A percentile compares a stretch with the other conserved stretches of the same genome.
phyloP scores from a whole-genome alignment of 2,113 vertebrate species.

The Danionella cerebrum region DNA sequence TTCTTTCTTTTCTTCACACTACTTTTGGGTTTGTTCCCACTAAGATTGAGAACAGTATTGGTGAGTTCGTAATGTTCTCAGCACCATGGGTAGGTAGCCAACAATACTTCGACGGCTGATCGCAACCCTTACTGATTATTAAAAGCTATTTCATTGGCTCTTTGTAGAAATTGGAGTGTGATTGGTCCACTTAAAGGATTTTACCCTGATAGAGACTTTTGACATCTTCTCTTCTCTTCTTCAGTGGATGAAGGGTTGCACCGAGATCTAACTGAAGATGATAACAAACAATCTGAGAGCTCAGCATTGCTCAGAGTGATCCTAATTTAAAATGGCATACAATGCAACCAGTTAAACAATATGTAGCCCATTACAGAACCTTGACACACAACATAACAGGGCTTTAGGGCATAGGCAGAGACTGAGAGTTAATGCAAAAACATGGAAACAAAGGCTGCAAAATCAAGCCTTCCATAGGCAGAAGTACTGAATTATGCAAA shows the following conservation, averaged over 20 bases:
- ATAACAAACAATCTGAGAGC: background rate
- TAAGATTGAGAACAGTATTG: too few species aligned
- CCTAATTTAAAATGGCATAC: background rate
- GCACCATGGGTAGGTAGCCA: too few species aligned
- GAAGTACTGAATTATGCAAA: conserved; percentile 36
- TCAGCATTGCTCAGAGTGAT: background rate
- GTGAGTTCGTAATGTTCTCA: too few species aligned
- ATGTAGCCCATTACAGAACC: conserved; percentile 2
- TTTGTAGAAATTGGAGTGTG: too few species aligned
- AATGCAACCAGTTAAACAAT: conserved; percentile 1
- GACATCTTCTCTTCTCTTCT: too few species aligned
- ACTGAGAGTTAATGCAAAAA: conserved; percentile 14
- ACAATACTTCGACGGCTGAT: too few species aligned
- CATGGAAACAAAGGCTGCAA: conserved; percentile 8
- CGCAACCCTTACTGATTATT: too few species aligned
- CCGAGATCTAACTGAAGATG: background rate
- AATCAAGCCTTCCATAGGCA: conserved; percentile 13
- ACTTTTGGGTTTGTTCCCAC: too few species aligned
- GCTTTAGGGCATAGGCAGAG: background rate
- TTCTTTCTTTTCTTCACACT: too few species aligned
- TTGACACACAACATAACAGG: background rate
- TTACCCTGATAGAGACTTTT: too few species aligned
- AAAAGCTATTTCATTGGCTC: too few species aligned
- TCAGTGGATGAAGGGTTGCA: background rate
- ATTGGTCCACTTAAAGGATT: too few species aligned